These are phyloP conservation scores for Poeciliopsis presidionis DNA, from an alignment of 2,797 vertebrate species.

Conservation along the genomic window DNA sequence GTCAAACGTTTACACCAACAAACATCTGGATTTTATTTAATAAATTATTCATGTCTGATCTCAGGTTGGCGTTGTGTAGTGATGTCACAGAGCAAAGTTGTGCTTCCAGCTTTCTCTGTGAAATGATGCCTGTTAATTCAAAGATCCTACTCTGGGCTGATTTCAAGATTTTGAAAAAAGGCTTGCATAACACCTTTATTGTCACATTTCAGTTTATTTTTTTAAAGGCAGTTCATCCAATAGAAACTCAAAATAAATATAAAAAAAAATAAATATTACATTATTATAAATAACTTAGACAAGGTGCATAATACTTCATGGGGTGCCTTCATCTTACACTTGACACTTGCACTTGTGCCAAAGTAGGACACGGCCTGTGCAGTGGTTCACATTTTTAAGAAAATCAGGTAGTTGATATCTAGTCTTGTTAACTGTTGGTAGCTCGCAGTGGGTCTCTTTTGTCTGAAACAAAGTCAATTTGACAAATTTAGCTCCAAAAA, in stretches of 20 bases:
- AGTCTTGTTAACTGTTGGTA: rapidly evolving
- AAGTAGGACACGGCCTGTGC: rapidly evolving
- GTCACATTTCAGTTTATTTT: constrained; percentile 55
- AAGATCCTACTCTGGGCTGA: neutral
- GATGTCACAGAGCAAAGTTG: neutral
- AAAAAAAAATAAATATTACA: constrained; percentile 42
- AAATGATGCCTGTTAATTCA: neutral
- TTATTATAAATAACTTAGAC: constrained; percentile 45
- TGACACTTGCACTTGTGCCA: no score
- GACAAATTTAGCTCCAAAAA: neutral
- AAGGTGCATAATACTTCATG: neutral
- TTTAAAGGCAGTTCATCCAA: neutral
- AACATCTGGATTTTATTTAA: constrained; percentile 76
- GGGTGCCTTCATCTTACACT: neutral
- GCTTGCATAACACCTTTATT: neutral
- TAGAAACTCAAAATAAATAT: constrained; percentile 33
- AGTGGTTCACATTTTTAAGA: rapidly evolving
- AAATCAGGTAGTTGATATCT: rapidly evolving
- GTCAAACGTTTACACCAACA: constrained; percentile 75
- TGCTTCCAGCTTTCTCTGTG: neutral
- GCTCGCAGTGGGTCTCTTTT: rapidly evolving
- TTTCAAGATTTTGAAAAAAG: neutral
- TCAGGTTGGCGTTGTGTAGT: constrained; percentile 14
- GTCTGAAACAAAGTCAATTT: constrained; percentile 25
- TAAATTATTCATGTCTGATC: constrained; percentile 77